Conservation (phyloP, 2,113 vertebrate genomes). For the Neogale vison region DNA sequence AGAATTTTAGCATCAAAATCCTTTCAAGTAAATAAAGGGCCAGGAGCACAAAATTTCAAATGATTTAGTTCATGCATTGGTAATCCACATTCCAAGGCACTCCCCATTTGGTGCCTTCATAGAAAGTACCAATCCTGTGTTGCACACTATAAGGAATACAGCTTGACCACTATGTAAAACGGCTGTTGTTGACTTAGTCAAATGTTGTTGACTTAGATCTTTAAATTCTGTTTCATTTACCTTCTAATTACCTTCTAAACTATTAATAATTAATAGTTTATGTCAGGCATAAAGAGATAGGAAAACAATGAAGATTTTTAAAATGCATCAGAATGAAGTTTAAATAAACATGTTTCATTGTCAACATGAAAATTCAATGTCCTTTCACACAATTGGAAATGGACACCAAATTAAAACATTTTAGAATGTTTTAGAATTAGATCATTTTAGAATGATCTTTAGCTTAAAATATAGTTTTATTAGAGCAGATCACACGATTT, state of each 20-base stretch:
- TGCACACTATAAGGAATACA: background rate
- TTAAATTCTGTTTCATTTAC: background rate
- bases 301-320: background rate
- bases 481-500: background rate
- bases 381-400: background rate
- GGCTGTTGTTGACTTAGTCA: too few relatives aligned
- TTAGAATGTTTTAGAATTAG: background rate
- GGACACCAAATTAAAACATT: background rate
- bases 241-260: background rate
- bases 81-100: background rate
- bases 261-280: constrained; percentile 2
- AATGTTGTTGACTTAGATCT: background rate
- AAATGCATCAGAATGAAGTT: constrained; percentile 16
- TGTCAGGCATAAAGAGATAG: background rate
- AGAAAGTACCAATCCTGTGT: background rate
- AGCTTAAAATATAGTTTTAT: constrained; percentile 13
- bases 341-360: constrained; percentile 27
- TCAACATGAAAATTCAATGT: background rate
- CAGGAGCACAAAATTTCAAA: background rate
- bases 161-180: background rate
- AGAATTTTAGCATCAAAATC: constrained; percentile 10
- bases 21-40: background rate
- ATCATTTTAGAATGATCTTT: constrained; percentile 40
- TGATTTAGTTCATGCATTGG: background rate
- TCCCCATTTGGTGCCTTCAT: background rate